Evolutionary conservation across 2,113 vertebrate species (phyloP), one percentile per base, ranked within the genome.

Genomic region (Bambusicola thoracicus): DNA sequence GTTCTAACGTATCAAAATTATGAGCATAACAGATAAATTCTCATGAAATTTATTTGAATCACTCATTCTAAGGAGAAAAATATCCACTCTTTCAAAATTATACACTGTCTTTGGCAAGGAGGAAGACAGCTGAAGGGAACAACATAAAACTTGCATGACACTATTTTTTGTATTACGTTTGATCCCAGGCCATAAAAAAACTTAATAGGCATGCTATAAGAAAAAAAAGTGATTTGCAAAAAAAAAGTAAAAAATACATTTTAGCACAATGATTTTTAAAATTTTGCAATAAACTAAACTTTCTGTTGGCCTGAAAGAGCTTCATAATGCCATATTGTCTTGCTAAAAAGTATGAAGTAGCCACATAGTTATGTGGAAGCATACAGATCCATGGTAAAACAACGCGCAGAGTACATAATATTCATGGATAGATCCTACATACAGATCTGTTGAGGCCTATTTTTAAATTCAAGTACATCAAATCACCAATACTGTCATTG

Each of bases 81-180:
- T 74, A 85, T 19, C 18, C 53, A 48, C 62, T 61, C 86, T 90
- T 87, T 84, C 36, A 72, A 72, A 93, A 91, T 55, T 67, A 91
- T 38, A 79, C 72, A 70, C 48, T 68, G 43, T 76, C 69, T 95
- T 90, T 70, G 32, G 81, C 56, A 95, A 94, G 56, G 84, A 87
- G 87, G 92, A 85, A 72, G 95, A 83, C 83, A 87, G 66, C 90
- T 86, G 93, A 89, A 88, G 56, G 82, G 65, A 81, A 62, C 70
- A 94, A 94, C 91, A 85, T 87, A 93, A 92, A 70, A 94, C 30
- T 83, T 94, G 82, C 62, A 62, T 81, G 48, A 88, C 36, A 92
- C 38, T 66, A 27, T 86, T 72, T 80, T 79, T 85, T 67, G 59
- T 86, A 91, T 91, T 92, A 91, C 65, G 65, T 93, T 90, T 91